Base-by-base conservation (phyloP, 2,113 vertebrate genomes). In the Ailurus styani region DNA sequence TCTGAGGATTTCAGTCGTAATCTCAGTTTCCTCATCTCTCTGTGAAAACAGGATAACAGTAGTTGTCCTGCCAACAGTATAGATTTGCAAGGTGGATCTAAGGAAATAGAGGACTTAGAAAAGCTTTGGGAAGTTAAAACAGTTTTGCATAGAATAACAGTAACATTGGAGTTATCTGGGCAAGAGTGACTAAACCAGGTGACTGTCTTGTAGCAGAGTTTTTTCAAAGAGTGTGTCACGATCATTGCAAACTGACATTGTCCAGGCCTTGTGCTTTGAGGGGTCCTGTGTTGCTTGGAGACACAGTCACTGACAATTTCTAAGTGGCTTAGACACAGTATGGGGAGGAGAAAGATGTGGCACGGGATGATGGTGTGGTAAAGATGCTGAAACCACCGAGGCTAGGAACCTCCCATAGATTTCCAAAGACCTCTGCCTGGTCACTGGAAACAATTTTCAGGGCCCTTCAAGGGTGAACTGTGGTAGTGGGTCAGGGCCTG, bases 21-120 rank as follows among this genome's bases (percentile, higher is more conserved):
- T 87, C 95, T 96, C 96, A 60, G 86, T 87, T 93, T 95, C 96
- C 95, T 97, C 66, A 40, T 87, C 66, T 72, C 82, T 86, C 97
- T 97, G 45, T 83, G 66, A 89, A 96, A 96, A 98, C 86, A 97
- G 89, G 86, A 70, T 95, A 96, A 72, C 42, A 25, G n/a, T 8
- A 25, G 64, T 64, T 70, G 85, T 95, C 25, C 66, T 91, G 60
- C 89, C 91, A 89, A 87, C n/a, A 15, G 25, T 79, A 91, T 79
- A 89, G 86, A 96, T 91, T 97, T 97, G 66, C 78, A 93, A 96
- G 91, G 91, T 87, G 95, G 86, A 91, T 89, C 82, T 97, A 91
- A 96, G 95, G 82, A 96, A 97, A 96, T 15, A 83, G 73, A 97
- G 23, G 68, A 42, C 57, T 93, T 93, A 86, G 90, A 89, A 97